Base-by-base conservation (phyloP, 2,888 invertebrate species). In the Eupithecia abbreviata region DNA sequence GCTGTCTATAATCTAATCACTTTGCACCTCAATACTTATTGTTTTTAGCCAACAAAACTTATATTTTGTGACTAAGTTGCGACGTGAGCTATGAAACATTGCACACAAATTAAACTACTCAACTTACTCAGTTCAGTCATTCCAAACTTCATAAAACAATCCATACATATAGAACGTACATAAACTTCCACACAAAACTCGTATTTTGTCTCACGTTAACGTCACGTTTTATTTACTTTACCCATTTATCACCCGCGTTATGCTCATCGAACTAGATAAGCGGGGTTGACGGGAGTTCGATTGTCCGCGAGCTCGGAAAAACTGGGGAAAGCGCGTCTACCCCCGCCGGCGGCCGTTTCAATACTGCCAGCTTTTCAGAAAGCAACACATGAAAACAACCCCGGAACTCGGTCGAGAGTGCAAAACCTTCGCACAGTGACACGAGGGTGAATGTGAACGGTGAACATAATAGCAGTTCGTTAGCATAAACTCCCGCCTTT, bases 341-440 rank as follows among this genome's bases (percentile, higher is more conserved):
- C 76, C 88, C 82, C 88, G 84, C 79, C 88, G 88, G 82, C 86
- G 85, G 86, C 86, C 87, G 86, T 85, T 82, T 85, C 85, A 81
- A 79, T 76, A 90, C 89, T 87, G 86, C 84, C 88, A 84, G 88
- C 84, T 91, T 91, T 92, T 89, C 91, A 86, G 82, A 86, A 88
- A 90, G 90, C 93, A 92, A 93, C 93, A 93, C 91, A 93, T 93
- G 93, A 92, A 91, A 91, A 90, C 93, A 92, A 90, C 92, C 92
- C 90, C 83, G 86, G 89, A 92, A 92, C 90, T 93, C 94, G 94
- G 94, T 93, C 93, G 93, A 91, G 92, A 92, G 93, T 91, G 92
- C 90, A 89, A 90, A 94, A 94, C 94, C 94, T 94, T 94, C 93
- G 93, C 94, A 94, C 92, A 93, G 92, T 94, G 92, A 94, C 94